Percentiles rank a stretch among this genome's conserved stretches.
These are phyloP conservation scores for Tricholauxania praeusta DNA, from an alignment of 2,888 invertebrate species.

Conservation along the genomic window DNA sequence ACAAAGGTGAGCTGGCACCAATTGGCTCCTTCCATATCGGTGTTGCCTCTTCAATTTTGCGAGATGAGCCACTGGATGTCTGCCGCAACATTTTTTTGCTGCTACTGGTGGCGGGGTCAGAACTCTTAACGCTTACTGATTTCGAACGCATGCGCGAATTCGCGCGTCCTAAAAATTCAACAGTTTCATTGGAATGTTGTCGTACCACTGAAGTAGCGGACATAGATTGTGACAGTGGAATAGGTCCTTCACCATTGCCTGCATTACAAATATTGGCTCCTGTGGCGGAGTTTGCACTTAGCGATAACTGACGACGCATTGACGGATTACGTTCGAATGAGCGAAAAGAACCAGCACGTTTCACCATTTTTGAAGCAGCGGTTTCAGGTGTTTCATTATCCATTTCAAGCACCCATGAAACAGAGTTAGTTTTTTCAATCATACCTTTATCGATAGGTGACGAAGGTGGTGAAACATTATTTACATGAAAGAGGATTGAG, in stretches of 20 bases:
- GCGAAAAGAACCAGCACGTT: conserved; percentile 76
- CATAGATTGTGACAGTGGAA: conserved; percentile 69
- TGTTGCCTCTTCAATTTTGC: conserved; percentile 41
- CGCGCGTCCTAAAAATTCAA: conserved; percentile 54
- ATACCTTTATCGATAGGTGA: conserved; percentile 85
- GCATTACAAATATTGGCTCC: conserved; percentile 27
- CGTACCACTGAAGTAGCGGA: conserved; percentile 70
- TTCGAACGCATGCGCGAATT: conserved; percentile 68
- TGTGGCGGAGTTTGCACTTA: conserved; percentile 49
- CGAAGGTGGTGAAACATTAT: conserved; percentile 70
- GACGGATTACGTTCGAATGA: conserved; percentile 63
- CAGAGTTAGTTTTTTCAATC: conserved; percentile 87
- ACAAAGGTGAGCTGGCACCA: conserved; percentile 53
- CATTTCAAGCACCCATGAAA: conserved; percentile 88
- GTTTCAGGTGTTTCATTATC: conserved; percentile 79
- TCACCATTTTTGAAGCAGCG: conserved; percentile 77
- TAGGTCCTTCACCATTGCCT: conserved; percentile 52
- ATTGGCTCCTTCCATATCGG: conserved; percentile 52
- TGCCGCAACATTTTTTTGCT: conserved; percentile 50
- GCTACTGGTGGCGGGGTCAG: conserved; percentile 44
- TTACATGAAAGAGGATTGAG: conserved; percentile 22
- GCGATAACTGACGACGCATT: conserved; percentile 66
- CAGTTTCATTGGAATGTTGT: conserved; percentile 60
- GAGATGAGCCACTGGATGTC: conserved; percentile 45
- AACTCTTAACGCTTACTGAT: conserved; percentile 65